phyloP scores from a whole-genome alignment of 2,797 vertebrate genomes.

The Sebastolobus altivelis region DNA sequence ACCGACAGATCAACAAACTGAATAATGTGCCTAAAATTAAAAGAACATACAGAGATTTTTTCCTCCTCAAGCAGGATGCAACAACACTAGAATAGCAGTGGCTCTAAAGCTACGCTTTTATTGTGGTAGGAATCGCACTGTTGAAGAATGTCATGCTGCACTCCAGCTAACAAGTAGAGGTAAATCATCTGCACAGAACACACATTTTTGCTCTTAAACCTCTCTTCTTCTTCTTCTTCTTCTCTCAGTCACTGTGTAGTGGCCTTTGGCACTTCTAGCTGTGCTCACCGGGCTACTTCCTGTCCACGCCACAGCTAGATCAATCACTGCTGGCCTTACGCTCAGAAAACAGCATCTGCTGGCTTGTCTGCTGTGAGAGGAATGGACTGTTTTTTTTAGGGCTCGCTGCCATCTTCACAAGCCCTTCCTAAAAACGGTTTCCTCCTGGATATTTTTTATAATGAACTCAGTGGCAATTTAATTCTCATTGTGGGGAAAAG shows the following conservation, averaged over 20 bases:
- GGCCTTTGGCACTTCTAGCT: slow-evolving; percentile 34
- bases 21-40: not conserved
- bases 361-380: slow-evolving; percentile 29
- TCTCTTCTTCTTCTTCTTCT: slow-evolving; percentile 11
- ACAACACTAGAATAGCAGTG: not conserved
- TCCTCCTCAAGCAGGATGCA: not conserved
- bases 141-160: slow-evolving; percentile 22
- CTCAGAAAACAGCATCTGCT: slow-evolving; percentile 39
- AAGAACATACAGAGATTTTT: not conserved
- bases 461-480: slow-evolving; percentile 9
- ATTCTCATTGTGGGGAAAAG: not conserved
- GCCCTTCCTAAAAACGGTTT: not conserved
- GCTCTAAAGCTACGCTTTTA: slow-evolving; percentile 8
- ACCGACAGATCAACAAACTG: not conserved
- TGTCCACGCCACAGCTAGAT: slow-evolving; percentile 19
- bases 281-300: slow-evolving; percentile 29
- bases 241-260: not conserved
- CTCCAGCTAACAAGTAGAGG: slow-evolving; percentile 21
- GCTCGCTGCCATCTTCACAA: not conserved
- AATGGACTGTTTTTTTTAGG: slow-evolving; percentile 7
- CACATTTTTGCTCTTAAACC: slow-evolving; percentile 20
- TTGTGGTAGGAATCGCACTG: not conserved
- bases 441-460: slow-evolving; percentile 6
- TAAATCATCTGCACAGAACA: slow-evolving; percentile 36
- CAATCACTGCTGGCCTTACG: slow-evolving; percentile 34